Percentiles rank a stretch among this genome's conserved stretches.
Evolutionary conservation across 2,797 vertebrate species (phyloP).

Genomic region (Fistularia tabacaria): DNA sequence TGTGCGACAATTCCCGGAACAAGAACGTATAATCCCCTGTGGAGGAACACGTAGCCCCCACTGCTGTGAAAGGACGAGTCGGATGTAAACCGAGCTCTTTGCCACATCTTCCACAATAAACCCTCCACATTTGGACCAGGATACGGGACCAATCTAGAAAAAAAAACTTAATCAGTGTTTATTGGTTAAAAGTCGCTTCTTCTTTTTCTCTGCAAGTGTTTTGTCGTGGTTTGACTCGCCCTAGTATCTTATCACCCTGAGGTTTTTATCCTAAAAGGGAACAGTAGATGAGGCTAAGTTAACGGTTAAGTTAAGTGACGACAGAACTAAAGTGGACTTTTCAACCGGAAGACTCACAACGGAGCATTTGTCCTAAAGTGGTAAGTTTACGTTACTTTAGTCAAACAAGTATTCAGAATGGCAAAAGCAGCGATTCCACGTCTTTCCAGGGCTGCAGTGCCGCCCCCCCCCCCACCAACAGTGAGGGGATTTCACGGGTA

Average conservation of each 20-base stretch:
- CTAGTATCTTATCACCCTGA: conserved; percentile 7
- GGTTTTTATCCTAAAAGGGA: conserved; percentile 14
- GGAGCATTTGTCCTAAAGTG: conserved; percentile 3
- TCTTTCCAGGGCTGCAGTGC: conserved; percentile 1
- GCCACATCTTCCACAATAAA: conserved; percentile 71
- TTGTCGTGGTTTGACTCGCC: background rate
- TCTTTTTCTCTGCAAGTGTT: background rate
- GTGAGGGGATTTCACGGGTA: conserved; percentile 23
- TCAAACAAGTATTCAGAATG: background rate
- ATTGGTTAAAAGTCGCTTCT: background rate
- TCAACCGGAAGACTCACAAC: conserved; percentile 1
- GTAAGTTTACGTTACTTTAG: conserved; percentile 36
- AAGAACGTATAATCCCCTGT: background rate
- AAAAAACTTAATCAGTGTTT: background rate
- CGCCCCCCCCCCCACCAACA: conserved; percentile 5
- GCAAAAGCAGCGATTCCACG: too few species aligned
- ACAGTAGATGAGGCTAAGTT: conserved; percentile 32
- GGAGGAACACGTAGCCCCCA: conserved; percentile 11
- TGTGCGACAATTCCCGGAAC: background rate
- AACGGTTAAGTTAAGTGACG: conserved; percentile 42
- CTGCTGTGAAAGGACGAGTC: conserved; percentile 36
- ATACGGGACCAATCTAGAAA: conserved; percentile 9
- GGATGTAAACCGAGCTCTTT: conserved; percentile 67
- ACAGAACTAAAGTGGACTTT: conserved; percentile 25
- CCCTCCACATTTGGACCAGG: conserved; percentile 26